Evolutionary conservation across 2,888 invertebrate species (phyloP).

Genomic region (Steromphala cineraria): DNA sequence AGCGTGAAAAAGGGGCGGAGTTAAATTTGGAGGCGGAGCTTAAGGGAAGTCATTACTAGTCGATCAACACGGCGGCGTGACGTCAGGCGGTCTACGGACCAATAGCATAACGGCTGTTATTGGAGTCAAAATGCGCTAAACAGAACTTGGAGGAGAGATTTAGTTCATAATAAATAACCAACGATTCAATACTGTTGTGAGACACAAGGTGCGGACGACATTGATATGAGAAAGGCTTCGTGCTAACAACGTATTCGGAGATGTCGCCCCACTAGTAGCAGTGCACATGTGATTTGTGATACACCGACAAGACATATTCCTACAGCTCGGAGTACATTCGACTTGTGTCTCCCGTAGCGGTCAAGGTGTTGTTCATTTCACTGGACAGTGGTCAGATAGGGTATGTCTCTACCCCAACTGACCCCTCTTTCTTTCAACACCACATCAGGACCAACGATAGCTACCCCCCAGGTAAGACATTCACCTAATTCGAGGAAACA

Average conservation of each 20-base stretch:
- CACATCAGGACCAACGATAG: not conserved
- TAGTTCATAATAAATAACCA: constrained; percentile 19
- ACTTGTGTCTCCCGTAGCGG: not conserved
- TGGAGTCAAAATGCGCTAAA: constrained; percentile 10
- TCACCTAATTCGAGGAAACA: not conserved
- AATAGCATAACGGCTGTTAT: constrained; percentile 3
- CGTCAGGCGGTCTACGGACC: constrained; percentile 7
- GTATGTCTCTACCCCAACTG: constrained; percentile 40
- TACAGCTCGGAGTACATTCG: not conserved
- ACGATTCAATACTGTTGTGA: constrained; percentile 19
- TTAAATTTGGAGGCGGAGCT: not conserved
- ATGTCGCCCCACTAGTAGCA: no score
- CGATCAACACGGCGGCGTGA: constrained; percentile 17
- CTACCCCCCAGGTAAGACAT: constrained; percentile 31
- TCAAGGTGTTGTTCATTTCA: not conserved
- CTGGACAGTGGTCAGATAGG: constrained; percentile 8
- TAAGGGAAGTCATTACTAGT: constrained; percentile 17
- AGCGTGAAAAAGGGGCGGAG: not conserved
- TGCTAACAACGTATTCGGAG: no score
- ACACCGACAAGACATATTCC: not conserved
- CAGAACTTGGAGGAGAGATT: not conserved
- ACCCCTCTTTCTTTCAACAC: constrained; percentile 31
- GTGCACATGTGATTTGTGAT: not conserved
- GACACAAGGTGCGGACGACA: not conserved
- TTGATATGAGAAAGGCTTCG: no score